phyloP scores from a whole-genome alignment of 2,797 vertebrate genomes.

The Okamejei kenojei region DNA sequence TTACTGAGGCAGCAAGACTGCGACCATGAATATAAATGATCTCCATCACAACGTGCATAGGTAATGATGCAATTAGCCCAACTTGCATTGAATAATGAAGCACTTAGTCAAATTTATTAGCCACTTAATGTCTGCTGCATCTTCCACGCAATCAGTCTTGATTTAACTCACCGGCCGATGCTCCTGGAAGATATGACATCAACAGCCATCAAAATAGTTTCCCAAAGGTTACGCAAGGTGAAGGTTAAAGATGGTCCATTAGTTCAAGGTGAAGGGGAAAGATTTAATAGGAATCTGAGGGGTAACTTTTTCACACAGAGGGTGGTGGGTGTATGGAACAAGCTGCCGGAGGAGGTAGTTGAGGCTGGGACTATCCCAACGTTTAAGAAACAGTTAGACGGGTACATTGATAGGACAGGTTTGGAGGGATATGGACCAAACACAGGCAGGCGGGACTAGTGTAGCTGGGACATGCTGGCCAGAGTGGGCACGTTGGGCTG shows the following conservation, averaged over 20 bases:
- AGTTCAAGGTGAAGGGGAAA: too few species aligned
- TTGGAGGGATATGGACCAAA: too few species aligned
- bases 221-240: not conserved
- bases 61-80: conserved; percentile 20
- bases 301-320: too few species aligned
- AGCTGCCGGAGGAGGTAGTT: too few species aligned
- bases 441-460: too few species aligned
- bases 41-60: not conserved
- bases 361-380: too few species aligned
- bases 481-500: too few species aligned
- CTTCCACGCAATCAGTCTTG: not conserved
- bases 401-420: too few species aligned
- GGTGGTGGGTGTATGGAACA: too few species aligned
- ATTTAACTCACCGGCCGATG: not conserved
- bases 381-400: too few species aligned
- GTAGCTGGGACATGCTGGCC: not conserved
- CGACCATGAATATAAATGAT: conserved; percentile 32
- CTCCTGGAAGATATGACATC: not conserved
- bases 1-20: not conserved
- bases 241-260: not conserved
- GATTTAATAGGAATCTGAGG: too few species aligned
- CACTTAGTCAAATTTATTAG: conserved; percentile 27
- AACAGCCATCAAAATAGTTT: not conserved
- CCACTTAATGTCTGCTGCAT: conserved; percentile 8
- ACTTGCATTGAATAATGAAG: conserved; percentile 12